phyloP scores from a whole-genome alignment of 1,140 invertebrate species.

The Aphis craccivora region DNA sequence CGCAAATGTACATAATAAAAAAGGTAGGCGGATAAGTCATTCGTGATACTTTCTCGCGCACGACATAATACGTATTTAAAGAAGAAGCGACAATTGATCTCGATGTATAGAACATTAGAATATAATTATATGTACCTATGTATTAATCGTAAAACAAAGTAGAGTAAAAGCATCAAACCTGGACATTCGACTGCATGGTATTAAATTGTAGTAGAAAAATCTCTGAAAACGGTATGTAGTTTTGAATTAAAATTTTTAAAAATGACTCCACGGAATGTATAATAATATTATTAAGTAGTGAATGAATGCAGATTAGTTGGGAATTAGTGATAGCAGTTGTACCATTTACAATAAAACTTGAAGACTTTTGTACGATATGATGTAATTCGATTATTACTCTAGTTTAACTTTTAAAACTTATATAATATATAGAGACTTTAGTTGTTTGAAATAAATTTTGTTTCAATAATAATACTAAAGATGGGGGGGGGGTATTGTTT shows the following conservation, averaged over 20 bases:
- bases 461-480: background rate
- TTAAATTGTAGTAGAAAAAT: background rate
- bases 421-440: background rate
- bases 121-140: background rate
- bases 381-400: background rate
- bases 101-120: background rate
- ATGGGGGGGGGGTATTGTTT: background rate
- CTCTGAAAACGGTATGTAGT: background rate
- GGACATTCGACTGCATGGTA: background rate
- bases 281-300: background rate
- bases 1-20: background rate
- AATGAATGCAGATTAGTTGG: background rate
- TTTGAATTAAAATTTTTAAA: background rate
- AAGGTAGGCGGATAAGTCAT: background rate
- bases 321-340: background rate
- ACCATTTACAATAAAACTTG: background rate
- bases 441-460: background rate
- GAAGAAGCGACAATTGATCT: background rate
- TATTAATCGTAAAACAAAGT: background rate
- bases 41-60: slow-evolving; percentile 11
- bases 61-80: slow-evolving; percentile 7
- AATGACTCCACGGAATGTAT: background rate
- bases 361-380: background rate
- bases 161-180: background rate
- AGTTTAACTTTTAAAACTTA: background rate